Base-by-base conservation (phyloP, 2,113 vertebrate genomes). In the Eulemur rufifrons region DNA sequence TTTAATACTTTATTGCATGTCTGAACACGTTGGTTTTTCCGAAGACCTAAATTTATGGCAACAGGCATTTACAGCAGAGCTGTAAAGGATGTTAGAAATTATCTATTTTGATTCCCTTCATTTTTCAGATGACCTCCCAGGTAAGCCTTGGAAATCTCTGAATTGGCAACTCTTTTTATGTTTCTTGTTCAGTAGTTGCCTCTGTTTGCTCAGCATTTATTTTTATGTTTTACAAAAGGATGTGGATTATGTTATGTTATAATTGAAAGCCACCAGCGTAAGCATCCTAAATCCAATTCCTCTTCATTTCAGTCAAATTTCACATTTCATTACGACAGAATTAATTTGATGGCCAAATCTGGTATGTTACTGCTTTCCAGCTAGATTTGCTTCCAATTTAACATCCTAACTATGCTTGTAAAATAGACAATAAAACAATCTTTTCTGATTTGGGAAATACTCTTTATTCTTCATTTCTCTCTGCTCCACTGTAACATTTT, bases 251-350 rank as follows among this genome's bases (percentile, higher is more conserved):
- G 91, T 91, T 93, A 89, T 78, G 68, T 96, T 97, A 91, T 96
- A 97, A 97, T 96, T 93, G 97, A 97, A 97, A 98, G 91, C 74
- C 69, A 97, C 93, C 69, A 95, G 95, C 85, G 73, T 27, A 96
- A 64, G 93, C 95, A 85, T 74, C 27, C 86, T 95, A 89, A 97
- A 96, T 97, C 71, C 86, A 96, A 91, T 98, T 96, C 89, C 87
- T 97, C 95, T 97, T 98, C 93, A 97, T 97, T 98, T 98, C 98
- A 96, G 95, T 98, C 96, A 98, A 97, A 98, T 98, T 98, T 98
- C 96, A 98, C 98, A 98, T 97, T 98, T 96, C 97, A 97, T 98
- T 98, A 97, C 17, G 42, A 90, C 84, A 87, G 97, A 97, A 98
- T 98, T 97, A 98, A 97, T 97, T 97, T 98, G 96, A 98, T 97